Conservation (phyloP, 1,140 invertebrate species). For the Apocrypta bakeri region DNA sequence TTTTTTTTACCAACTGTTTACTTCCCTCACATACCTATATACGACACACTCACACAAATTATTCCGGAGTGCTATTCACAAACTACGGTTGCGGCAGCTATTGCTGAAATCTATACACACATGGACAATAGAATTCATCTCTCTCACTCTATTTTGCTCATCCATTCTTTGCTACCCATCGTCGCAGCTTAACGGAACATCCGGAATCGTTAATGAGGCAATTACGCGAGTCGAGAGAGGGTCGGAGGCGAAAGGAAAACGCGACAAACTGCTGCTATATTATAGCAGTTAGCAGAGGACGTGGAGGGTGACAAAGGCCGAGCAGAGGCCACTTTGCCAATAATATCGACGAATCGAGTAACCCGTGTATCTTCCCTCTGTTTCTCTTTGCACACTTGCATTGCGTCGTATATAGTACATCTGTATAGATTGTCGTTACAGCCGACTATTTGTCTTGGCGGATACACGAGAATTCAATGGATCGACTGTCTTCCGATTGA, state of each 20-base stretch:
- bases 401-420: neutral
- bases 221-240: conserved; percentile 3
- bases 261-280: conserved; percentile 17
- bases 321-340: conserved; percentile 8
- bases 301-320: conserved; percentile 11
- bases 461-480: neutral
- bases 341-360: conserved; percentile 31
- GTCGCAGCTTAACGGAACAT: conserved; percentile 14
- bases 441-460: neutral
- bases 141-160: neutral
- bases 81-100: no score
- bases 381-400: conserved; percentile 7
- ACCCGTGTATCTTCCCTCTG: conserved; percentile 16
- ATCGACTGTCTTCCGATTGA: neutral
- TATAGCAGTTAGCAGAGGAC: neutral
- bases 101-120: neutral
- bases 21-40: neutral
- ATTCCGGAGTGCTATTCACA: neutral
- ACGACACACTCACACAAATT: neutral
- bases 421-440: neutral
- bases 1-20: neutral
- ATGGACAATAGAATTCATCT: neutral
- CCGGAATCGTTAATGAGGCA: conserved; percentile 39
- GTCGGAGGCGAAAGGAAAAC: neutral
- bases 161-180: neutral